Percentiles rank a stretch among this genome's conserved stretches.
Evolutionary conservation across 2,888 invertebrate species (phyloP).

Genomic region (Chalcis sispes): DNA sequence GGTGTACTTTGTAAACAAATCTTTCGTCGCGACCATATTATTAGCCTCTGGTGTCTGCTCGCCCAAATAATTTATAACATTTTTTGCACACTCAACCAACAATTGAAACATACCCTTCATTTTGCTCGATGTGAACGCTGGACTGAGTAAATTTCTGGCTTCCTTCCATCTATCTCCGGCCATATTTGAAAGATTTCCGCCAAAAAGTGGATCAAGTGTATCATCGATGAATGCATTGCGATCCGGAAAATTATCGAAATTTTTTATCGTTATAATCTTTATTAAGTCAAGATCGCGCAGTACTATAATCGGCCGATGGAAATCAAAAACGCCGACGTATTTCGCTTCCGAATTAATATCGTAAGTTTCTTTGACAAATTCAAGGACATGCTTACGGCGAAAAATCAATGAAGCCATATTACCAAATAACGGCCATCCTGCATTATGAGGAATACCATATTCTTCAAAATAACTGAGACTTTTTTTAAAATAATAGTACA

Average conservation of each 20-base stretch:
- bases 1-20: constrained; percentile 70
- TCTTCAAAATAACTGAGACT: constrained; percentile 9
- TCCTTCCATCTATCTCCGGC: constrained; percentile 71
- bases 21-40: constrained; percentile 72
- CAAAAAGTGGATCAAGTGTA: constrained; percentile 57
- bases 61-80: constrained; percentile 56
- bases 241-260: constrained; percentile 24
- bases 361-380: background rate
- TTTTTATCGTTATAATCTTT: constrained; percentile 64
- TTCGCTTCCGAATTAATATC: constrained; percentile 56
- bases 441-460: background rate
- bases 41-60: constrained; percentile 18
- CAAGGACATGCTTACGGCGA: background rate
- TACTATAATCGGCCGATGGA: constrained; percentile 63
- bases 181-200: constrained; percentile 55
- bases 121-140: constrained; percentile 79
- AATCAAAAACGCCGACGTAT: constrained; percentile 66
- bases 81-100: constrained; percentile 67
- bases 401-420: background rate
- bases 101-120: constrained; percentile 78
- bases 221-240: background rate
- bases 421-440: background rate
- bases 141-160: constrained; percentile 77
- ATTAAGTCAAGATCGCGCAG: constrained; percentile 69
- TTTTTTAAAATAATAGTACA: background rate